phyloP scores from a whole-genome alignment of 2,797 vertebrate species.

The Pipistrellus pipistrellus region DNA sequence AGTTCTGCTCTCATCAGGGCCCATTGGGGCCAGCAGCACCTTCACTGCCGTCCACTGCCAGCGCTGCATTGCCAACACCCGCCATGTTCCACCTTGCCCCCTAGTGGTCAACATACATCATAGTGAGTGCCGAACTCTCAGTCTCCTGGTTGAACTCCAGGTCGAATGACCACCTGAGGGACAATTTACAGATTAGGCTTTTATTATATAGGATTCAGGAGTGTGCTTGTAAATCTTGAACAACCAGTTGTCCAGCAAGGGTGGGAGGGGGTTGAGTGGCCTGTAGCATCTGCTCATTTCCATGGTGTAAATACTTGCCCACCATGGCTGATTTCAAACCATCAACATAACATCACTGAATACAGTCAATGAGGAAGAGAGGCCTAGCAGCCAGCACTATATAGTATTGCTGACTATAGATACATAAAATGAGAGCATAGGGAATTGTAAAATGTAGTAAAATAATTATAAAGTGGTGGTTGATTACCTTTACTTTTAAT shows the following conservation, averaged over 20 bases:
- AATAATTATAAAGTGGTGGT: constrained; percentile 50
- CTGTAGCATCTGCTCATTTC: not conserved
- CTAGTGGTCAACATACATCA: too few relatives aligned
- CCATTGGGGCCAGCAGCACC: too few relatives aligned
- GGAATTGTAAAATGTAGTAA: constrained; percentile 31
- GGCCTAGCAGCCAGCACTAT: not conserved
- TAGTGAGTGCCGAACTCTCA: too few relatives aligned
- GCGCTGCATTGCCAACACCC: accelerated
- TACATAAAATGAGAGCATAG: not conserved
- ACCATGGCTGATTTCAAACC: not conserved
- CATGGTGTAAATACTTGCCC: not conserved
- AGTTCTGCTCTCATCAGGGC: too few relatives aligned
- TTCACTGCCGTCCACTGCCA: too few relatives aligned
- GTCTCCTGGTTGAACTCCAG: too few relatives aligned
- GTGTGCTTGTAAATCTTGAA: not conserved
- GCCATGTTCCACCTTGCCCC: too few relatives aligned
- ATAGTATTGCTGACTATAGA: not conserved
- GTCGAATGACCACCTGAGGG: too few relatives aligned
- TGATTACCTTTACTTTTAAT: constrained; percentile 60
- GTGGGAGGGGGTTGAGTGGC: not conserved
- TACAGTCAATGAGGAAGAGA: not conserved
- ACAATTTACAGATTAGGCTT: too few relatives aligned
- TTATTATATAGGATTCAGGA: not conserved
- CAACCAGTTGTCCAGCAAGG: not conserved
- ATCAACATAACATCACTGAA: not conserved